Evolutionary conservation across 2,113 vertebrate species (phyloP), one percentile per base, ranked within the genome.

Genomic region (Tylochromis polylepis): DNA sequence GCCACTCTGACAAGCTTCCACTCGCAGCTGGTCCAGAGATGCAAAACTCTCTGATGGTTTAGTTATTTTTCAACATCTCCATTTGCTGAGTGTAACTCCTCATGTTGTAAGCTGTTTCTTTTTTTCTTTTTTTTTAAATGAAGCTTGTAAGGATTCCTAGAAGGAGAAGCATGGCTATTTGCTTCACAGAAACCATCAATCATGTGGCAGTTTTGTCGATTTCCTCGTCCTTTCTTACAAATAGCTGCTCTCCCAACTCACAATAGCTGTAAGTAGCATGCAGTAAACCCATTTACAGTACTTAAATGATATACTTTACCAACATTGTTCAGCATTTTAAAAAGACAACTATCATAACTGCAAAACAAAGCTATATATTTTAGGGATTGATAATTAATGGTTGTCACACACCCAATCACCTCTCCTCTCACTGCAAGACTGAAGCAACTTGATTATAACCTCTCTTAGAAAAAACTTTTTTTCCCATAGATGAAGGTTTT

Each of bases 131-230:
- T 75, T 83, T 89, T 38, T 2, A 12, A 85, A 72, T 90, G n/a
- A 79, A 87, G 16, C 62, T 36, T 81, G 20, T 3, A 22, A 31
- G 5, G 20, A 70, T 92, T 91, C 91, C 34, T 86, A 55, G 82
- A 91, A 90, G 36, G 65, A 77, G 5, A 85, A 16, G 3, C 4
- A 55, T 58, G 62, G 70, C 57, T 55, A 14, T 31, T 24, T 77
- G 8, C 51, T 93, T 92, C 86, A 41, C 15, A 75, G 89, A 93
- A 93, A 58, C 41, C 20, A 5, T 84, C 55, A 75, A 53, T 90
- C 85, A 87, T 58, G 55, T 57, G 56, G 85, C 43, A 3, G 70
- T 56, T 57, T 83, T 86, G 86, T 89, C 14, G 43, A 8, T 72
- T 81, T 85, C 49, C 56, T 59, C 11, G 60, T 77, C 70, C 70